Base-by-base conservation (phyloP, 2,888 invertebrate species). In the Steinernema carpocapsae region DNA sequence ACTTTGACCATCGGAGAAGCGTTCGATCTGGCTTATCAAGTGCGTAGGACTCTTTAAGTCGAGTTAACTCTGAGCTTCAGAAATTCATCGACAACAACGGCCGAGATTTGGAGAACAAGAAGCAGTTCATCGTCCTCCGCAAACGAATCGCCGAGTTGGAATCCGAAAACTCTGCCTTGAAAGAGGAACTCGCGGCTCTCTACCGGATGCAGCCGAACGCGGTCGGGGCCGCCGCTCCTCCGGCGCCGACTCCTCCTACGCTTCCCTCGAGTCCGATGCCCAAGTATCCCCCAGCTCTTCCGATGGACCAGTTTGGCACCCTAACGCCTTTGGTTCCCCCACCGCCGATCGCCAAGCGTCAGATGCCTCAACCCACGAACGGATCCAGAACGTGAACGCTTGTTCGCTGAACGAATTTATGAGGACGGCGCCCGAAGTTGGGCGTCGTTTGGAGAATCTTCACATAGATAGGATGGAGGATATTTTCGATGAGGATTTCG, bases 1-100 rank as follows among this genome's bases (percentile, higher is more conserved):
- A 97, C 97, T 52, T 90, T 97, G 78, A 97, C 97, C 14, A 96
- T 97, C 83, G 97, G 97, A 12, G 97, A 97, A 89, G 97, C 97
- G 0, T 97, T 97, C 89, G 97, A 97, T 90, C 91, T 97, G 87
- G 97, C 97, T 42, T 97, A 97, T 90, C 93, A 84, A 72, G 80
- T 80, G 37, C 12, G 24, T 37, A 29, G 17, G 42, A 46, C 43
- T 45, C 51, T 70, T 72, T 32, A 42, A 64, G 22, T n/a, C 22
- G 1, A 19, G n/a, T n/a, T n/a, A n/a, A n/a, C n/a, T n/a, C n/a
- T 6, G 51, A n/a, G n/a, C 17, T 78, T 70, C 71, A 82, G 80
- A 74, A 79, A 42, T 83, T 76, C 72, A 90, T 97, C 86, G 96
- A 94, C 88, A 94, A 94, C 77, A 94, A 94, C 74, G 94, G 94